Base-by-base conservation (phyloP, 2,797 vertebrate species). In the Helostoma temminkii region DNA sequence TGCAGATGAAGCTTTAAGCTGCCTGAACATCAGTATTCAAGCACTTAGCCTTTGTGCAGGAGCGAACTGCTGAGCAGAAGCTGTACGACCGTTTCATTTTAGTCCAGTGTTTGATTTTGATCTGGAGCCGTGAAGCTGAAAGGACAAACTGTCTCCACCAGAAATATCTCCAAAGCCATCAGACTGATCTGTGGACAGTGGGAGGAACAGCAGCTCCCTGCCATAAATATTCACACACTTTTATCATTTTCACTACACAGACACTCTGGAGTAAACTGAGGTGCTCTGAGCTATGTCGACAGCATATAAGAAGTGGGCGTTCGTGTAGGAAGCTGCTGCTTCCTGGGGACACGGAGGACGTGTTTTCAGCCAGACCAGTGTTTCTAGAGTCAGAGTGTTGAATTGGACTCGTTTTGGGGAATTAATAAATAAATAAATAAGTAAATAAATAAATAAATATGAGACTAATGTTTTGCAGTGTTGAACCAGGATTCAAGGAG, bases 391-490 rank as follows among this genome's bases (percentile, higher is more conserved):
- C 32, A 28, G 24, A 28, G 1, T 4, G 6, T 22, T 22, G 12
- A 16, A 30, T 14, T 16, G 4, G 54, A 41, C 9, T 2, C 2
- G 10, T 14, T 41, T 49, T 6, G 7, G 36, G 34, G 34, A 48
- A 41, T 9, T 25, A 28, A 66, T 37, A 66, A 43, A 55, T 24
- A 48, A 39, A 57, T 25, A 18, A 67, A 49, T 24, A 48, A 39
- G 48, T 25, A 18, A 67, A 49, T 18, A 28, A 39, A 66, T 28
- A 39, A 19, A 48, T 21, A 66, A 26, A 66, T 34, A 48, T 5
- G 19, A 6, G 11, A 14, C 24, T 18, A 16, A n/a, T 4, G 14
- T 19, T 15, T 50, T 36, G 56, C 56, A 53, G 57, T 57, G 46
- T 22, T 1, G 6, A n/a, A 32, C 24, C 50, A 22, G 39, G 18